A percentile compares a stretch with the other conserved stretches of the same genome.
phyloP scores from a whole-genome alignment of 2,888 invertebrate genomes.

The Pseudoips prasinana region DNA sequence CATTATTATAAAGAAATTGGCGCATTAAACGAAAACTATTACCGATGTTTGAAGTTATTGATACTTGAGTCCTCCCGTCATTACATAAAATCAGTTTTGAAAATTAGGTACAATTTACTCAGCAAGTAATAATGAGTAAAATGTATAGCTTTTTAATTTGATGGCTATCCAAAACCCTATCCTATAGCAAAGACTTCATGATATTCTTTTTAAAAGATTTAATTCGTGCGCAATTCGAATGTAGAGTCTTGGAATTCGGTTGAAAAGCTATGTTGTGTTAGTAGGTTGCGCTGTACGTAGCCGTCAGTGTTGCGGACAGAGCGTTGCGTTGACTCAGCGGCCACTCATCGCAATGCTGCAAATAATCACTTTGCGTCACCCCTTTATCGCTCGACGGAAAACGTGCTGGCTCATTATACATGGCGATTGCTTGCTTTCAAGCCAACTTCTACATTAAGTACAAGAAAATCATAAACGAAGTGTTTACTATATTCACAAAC shows the following conservation, averaged over 20 bases:
- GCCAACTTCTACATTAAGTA: constrained; percentile 36
- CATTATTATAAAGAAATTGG: constrained; percentile 24
- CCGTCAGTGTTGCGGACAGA: constrained; percentile 20
- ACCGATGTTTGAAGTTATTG: background rate
- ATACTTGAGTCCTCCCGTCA: too few relatives aligned
- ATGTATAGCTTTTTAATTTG: too few relatives aligned
- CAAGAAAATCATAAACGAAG: constrained; percentile 51
- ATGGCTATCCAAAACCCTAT: too few relatives aligned
- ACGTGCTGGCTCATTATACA: constrained; percentile 64
- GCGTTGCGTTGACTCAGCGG: constrained; percentile 71
- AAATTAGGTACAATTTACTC: too few relatives aligned
- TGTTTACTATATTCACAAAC: constrained; percentile 62
- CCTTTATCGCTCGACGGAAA: constrained; percentile 71
- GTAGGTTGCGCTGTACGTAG: constrained; percentile 25
- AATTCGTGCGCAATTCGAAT: background rate
- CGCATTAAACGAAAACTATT: constrained; percentile 9
- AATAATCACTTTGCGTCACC: constrained; percentile 81
- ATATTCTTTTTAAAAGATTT: too few relatives aligned
- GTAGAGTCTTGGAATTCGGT: constrained; percentile 18
- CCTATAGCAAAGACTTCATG: too few relatives aligned
- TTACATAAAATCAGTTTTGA: too few relatives aligned
- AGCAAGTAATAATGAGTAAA: too few relatives aligned
- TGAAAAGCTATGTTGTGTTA: constrained; percentile 30
- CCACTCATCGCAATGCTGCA: constrained; percentile 77
- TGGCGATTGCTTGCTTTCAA: constrained; percentile 41